Base-by-base conservation (phyloP, 2,888 invertebrate species). In the Ornithoptera priamus region DNA sequence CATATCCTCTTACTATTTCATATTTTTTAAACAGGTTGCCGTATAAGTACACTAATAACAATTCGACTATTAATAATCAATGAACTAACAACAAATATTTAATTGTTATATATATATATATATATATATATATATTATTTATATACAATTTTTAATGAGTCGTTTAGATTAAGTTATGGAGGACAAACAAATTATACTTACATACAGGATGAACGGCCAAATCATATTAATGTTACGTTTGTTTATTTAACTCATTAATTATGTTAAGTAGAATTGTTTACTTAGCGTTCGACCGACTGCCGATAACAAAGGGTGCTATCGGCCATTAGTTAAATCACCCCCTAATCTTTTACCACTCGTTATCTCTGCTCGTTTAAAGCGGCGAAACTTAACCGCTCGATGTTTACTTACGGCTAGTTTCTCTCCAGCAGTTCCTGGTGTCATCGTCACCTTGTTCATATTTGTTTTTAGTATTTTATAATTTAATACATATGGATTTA, bases 191-290 rank as follows among this genome's bases (percentile, higher is more conserved):
- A 39, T 39, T 39, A 8, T 7, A 39, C 39, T 39, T 39, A 30
- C 30, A 30, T 30, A 30, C 30, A 30, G 5, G 30, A 30, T 8
- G 10, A 1, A 39, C 39, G 10, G 39, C 4, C 17, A 53, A 53
- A 53, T 53, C 15, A 53, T 53, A 18, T 53, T 18, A 50, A 2
- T 53, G 7, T 39, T 39, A 39, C 7, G 10, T 39, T 39, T 39
- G 39, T 53, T 18, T 53, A 18, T 53, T 12, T 53, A 53, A n/a
- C n/a, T 64, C 36, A 30, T 39, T 69, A 69, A 69, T 65, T 3
- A 30, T 53, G 59, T 12, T 70, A 59, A 18, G 58, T 2, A 50
- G 69, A 70, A 66, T 58, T 70, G 69, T 70, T 70, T 69, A 57
- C 57, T 58, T 15, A 39, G 22, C 39, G 24, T 62, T 56, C 58